Evolutionary conservation across 1,140 invertebrate species (phyloP).

Genomic region (Cotesia typhae): DNA sequence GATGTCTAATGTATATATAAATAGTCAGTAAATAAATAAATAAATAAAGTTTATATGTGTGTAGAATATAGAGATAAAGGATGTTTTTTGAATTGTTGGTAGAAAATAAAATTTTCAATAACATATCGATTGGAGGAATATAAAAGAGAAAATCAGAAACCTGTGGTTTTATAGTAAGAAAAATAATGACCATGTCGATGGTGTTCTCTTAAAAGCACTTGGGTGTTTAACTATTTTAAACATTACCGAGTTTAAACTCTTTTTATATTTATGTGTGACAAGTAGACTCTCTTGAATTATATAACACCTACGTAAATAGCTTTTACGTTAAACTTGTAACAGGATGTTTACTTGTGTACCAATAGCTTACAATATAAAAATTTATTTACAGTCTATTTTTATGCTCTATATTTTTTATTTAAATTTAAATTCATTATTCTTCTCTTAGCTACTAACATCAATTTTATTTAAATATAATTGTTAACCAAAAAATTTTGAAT

Average conservation of each 20-base stretch:
- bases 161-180: background rate
- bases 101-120: background rate
- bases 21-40: too few species aligned
- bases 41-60: too few species aligned
- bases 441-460: too few species aligned
- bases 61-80: background rate
- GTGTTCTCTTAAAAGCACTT: constrained; percentile 59
- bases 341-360: constrained; percentile 41
- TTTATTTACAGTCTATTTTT: constrained; percentile 4
- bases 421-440: too few species aligned
- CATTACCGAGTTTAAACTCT: constrained; percentile 35
- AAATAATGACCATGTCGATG: constrained; percentile 2
- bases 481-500: too few species aligned
- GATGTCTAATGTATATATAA: too few species aligned
- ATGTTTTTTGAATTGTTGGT: background rate
- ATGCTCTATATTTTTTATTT: too few species aligned
- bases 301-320: constrained; percentile 49
- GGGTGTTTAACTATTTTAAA: constrained; percentile 54
- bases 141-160: constrained; percentile 13
- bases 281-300: constrained; percentile 48
- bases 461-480: too few species aligned
- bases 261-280: constrained; percentile 39
- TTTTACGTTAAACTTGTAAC: constrained; percentile 30
- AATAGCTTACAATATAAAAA: constrained; percentile 31
- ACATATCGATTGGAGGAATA: background rate